Evolutionary conservation across 2,797 vertebrate genomes (phyloP), one percentile per base, ranked within the genome.

Genomic region (Miichthys miiuy): DNA sequence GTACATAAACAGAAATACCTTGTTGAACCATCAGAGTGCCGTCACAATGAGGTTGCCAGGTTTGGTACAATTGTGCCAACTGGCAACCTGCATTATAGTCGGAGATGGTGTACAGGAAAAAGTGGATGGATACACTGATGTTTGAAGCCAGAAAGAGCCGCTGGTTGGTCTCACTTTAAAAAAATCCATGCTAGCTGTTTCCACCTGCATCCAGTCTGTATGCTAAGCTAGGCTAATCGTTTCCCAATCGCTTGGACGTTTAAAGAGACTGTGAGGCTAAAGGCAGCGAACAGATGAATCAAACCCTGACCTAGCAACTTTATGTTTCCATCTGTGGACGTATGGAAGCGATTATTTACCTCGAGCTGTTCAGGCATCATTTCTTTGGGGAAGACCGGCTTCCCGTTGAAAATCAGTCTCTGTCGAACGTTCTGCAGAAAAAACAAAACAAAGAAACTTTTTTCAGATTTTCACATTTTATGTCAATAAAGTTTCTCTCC

Each of bases 311-410:
- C 6, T 41, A 14, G 12, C 34, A 34, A 62, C 65, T 4, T 56
- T 0, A 55, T 12, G 20, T 17, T 61, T 16, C 11, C 34, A 4
- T 27, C n/a, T 57, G 13, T 18, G 0, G 51, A 48, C 3, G 5
- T 2, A 12, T 1, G 12, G 23, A 68, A 42, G n/a, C 16, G 51
- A 9, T 4, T 2, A 3, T 64, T 90, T 88, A 93, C 92, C 89
- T 91, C 85, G 1, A 38, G 6, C 2, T 72, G 75, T 1, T 46
- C 57, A 1, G 0, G 0, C 21, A 77, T 57, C 0, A 3, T 4
- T 0, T 87, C 67, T 34, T 2, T 86, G 85, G 81, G 7, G 73
- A 94, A 91, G 17, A 93, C 55, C 0, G 69, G 61, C 0, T 18
- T 62, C 18, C 89, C 77, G 21, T 78, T n/a, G 0, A 50, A 89